Evolutionary conservation across 2,888 invertebrate species (phyloP).

Genomic region (Rotaria macrura): DNA sequence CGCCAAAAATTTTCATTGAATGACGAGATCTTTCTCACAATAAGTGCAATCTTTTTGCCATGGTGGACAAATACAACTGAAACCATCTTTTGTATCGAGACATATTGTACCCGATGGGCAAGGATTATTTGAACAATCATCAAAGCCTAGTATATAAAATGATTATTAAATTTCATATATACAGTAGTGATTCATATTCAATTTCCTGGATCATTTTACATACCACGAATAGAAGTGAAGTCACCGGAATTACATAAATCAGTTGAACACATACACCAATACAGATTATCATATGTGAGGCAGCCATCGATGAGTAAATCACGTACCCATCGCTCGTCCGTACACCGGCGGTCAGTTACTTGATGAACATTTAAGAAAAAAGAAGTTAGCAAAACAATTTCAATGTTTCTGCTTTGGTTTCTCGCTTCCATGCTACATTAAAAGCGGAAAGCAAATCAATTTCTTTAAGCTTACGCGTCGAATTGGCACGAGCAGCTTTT

Average conservation of each 20-base stretch:
- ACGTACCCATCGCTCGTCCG: conserved; percentile 27
- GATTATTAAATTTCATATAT: not conserved
- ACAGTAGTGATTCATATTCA: too few species aligned
- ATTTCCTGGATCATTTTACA: not conserved
- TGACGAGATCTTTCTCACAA: not conserved
- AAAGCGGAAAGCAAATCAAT: too few species aligned
- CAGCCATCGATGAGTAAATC: conserved; percentile 32
- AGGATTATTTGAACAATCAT: conserved; percentile 32
- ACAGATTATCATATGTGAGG: conserved; percentile 22
- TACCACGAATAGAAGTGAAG: conserved; percentile 27
- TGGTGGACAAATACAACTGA: conserved; percentile 18
- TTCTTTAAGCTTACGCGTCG: not conserved
- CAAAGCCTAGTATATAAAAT: not conserved
- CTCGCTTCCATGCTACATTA: too few species aligned
- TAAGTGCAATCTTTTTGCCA: conserved; percentile 32
- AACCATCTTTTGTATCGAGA: conserved; percentile 31
- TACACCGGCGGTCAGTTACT: conserved; percentile 31
- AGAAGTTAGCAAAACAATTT: too few species aligned
- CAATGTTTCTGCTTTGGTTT: too few species aligned
- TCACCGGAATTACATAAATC: conserved; percentile 32
- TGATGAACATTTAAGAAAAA: not conserved
- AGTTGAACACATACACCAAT: conserved; percentile 33
- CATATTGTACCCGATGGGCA: conserved; percentile 27
- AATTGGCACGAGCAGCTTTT: not conserved
- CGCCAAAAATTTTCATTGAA: too few species aligned